Evolutionary conservation across 35 echinoderm and acorn worm genomes (phyloP).

Genomic region (Chiridota heheva): DNA sequence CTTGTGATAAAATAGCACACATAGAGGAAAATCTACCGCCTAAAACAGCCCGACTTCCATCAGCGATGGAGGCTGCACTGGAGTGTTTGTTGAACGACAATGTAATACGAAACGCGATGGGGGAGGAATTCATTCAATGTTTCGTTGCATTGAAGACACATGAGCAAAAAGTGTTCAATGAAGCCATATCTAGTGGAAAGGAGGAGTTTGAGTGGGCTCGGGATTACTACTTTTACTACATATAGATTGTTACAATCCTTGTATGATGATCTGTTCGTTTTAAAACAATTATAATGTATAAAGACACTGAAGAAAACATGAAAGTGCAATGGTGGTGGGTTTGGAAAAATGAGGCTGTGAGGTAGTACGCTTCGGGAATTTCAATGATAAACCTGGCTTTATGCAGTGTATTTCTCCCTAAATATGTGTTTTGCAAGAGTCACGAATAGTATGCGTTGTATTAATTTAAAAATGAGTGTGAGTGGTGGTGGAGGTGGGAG

Average conservation of each 20-base stretch:
- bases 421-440: too few relatives aligned
- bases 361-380: too few relatives aligned
- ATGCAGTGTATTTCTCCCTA: too few relatives aligned
- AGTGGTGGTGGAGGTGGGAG: too few relatives aligned
- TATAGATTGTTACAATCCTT: too few relatives aligned
- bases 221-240: constrained; percentile 59
- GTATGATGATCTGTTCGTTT: not conserved
- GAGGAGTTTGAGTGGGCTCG: constrained; percentile 38
- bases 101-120: constrained; percentile 50
- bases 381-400: too few relatives aligned
- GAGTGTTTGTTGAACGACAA: constrained; percentile 46
- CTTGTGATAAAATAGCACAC: constrained; percentile 5
- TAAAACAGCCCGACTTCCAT: constrained; percentile 30
- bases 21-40: constrained; percentile 20
- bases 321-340: too few relatives aligned
- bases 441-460: too few relatives aligned
- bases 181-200: constrained; percentile 35
- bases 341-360: too few relatives aligned
- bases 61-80: constrained; percentile 50
- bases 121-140: constrained; percentile 64
- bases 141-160: constrained; percentile 60
- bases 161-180: constrained; percentile 23
- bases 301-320: too few relatives aligned
- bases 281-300: too few relatives aligned
- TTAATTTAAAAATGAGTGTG: too few relatives aligned